Conservation (phyloP, 2,888 invertebrate species). For the Callosobruchus maculatus region DNA sequence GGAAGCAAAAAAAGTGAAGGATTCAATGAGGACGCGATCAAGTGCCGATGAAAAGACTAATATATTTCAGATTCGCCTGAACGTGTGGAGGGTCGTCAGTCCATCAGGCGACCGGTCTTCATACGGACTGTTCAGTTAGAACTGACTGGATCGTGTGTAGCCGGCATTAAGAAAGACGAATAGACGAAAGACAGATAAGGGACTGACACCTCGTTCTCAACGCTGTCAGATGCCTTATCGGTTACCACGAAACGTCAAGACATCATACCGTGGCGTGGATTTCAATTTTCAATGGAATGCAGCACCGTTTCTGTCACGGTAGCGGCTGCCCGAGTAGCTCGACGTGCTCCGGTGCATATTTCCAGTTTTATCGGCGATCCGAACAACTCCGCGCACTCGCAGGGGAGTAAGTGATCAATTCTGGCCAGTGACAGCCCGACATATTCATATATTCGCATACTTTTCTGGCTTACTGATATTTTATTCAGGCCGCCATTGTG, state of each 20-base stretch:
- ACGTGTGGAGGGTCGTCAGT: too few species aligned
- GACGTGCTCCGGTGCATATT: slow-evolving; percentile 7
- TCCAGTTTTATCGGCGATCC: slow-evolving; percentile 15
- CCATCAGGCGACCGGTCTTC: too few species aligned
- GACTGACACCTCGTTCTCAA: neutral
- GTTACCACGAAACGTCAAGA: neutral
- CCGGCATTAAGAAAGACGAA: too few species aligned
- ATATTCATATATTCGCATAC: slow-evolving; percentile 42
- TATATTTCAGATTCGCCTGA: too few species aligned
- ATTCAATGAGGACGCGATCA: too few species aligned
- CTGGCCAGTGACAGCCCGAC: slow-evolving; percentile 37
- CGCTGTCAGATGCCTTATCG: neutral
- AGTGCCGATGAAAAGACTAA: too few species aligned
- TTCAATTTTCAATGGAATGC: neutral
- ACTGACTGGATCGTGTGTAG: too few species aligned
- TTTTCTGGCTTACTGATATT: slow-evolving; percentile 31
- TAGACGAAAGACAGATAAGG: neutral
- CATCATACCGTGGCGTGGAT: neutral
- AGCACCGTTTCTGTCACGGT: neutral
- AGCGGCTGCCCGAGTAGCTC: neutral
- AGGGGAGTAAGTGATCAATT: slow-evolving; percentile 39
- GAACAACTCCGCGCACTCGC: slow-evolving; percentile 25
- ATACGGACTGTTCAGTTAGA: too few species aligned
- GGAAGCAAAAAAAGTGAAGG: too few species aligned
- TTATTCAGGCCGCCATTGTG: slow-evolving; percentile 35